phyloP scores from a whole-genome alignment of 35 echinoderm and acorn worm genomes.

The Stichopus chloronotus region DNA sequence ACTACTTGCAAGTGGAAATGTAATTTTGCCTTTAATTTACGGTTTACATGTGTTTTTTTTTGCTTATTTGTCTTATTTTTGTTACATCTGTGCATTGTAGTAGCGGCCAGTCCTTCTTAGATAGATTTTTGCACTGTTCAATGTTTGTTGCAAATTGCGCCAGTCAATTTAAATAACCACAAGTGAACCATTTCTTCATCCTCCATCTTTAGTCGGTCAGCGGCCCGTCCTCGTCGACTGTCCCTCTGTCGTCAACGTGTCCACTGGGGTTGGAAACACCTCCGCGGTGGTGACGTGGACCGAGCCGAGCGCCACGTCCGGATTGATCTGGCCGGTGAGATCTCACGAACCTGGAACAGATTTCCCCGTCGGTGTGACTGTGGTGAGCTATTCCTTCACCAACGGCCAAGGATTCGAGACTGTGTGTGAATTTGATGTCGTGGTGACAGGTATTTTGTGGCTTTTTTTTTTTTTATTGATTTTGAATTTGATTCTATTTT shows the following conservation, averaged over 20 bases:
- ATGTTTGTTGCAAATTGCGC: too few relatives aligned
- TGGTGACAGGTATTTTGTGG: constrained; percentile 25
- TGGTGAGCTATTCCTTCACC: constrained; percentile 21
- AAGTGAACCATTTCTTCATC: not conserved
- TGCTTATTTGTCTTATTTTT: too few relatives aligned
- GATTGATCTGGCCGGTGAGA: not conserved
- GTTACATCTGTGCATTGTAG: too few relatives aligned
- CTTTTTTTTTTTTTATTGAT: not conserved
- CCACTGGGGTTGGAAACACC: not conserved
- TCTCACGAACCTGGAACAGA: constrained; percentile 7
- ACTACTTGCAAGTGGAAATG: too few relatives aligned
- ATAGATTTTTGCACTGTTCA: too few relatives aligned
- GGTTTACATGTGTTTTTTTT: too few relatives aligned
- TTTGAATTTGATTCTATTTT: too few relatives aligned
- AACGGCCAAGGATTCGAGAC: constrained; percentile 22
- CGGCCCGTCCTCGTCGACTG: constrained; percentile 7
- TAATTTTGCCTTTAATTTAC: too few relatives aligned
- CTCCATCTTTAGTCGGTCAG: not conserved
- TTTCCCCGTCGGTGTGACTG: constrained; percentile 51
- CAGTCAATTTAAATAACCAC: too few relatives aligned
- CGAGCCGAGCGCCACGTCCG: constrained; percentile 25
- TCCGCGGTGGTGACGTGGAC: constrained; percentile 46
- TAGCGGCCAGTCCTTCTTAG: too few relatives aligned
- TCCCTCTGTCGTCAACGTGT: not conserved
- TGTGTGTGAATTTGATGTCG: constrained; percentile 47